Conservation (phyloP, 2,797 vertebrate species). For the Choloepus didactylus region DNA sequence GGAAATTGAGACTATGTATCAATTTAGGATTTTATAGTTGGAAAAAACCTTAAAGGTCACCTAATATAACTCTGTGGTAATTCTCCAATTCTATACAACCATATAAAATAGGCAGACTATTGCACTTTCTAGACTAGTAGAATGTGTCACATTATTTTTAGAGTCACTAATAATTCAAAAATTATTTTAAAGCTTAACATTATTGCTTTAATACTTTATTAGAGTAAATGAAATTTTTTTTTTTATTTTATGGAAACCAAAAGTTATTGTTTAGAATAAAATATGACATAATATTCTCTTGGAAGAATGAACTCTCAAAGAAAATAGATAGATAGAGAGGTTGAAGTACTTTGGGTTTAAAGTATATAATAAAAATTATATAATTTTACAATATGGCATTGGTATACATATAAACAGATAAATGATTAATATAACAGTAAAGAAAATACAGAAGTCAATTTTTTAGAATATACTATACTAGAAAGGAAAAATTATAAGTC, state of each 20-base stretch:
- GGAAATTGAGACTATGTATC: not conserved
- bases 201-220: not conserved
- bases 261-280: not conserved
- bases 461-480: not conserved
- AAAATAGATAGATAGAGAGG: not conserved
- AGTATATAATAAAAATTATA: not conserved
- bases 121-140: not conserved
- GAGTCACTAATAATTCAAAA: not conserved
- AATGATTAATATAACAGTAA: not conserved
- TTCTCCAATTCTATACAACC: not conserved
- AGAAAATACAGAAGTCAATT: not conserved
- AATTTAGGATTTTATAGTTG: not conserved
- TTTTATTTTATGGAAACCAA: not conserved
- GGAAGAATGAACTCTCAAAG: not conserved
- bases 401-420: not conserved
- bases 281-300: not conserved
- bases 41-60: not conserved
- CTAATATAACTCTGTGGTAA: not conserved
- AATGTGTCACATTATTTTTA: not conserved
- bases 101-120: not conserved
- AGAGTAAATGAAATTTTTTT: slow-evolving; percentile 5
- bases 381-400: not conserved
- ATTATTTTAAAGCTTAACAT: not conserved
- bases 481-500: not conserved
- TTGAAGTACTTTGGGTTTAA: not conserved